Conservation (phyloP, 2,888 invertebrate species). For the Aquatica leii region DNA sequence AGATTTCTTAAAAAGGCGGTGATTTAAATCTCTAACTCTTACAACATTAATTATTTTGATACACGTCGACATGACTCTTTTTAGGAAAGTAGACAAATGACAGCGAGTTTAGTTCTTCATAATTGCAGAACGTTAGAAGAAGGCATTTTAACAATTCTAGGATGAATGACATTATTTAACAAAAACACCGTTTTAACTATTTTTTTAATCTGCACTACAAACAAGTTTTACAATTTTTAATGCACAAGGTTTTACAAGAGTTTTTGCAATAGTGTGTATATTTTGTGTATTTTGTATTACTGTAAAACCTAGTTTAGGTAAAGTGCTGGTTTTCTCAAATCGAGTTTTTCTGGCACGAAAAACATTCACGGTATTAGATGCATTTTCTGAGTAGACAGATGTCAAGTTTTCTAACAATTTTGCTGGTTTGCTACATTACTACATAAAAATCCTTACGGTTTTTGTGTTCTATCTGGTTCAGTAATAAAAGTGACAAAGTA, state of each 20-base stretch:
- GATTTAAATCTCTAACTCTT: too few relatives aligned
- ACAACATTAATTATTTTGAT: slow-evolving; percentile 37
- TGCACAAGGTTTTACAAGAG: too few relatives aligned
- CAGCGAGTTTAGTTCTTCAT: background rate
- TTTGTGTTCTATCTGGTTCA: too few relatives aligned
- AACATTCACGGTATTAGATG: too few relatives aligned
- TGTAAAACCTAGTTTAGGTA: background rate
- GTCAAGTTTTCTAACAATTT: too few relatives aligned
- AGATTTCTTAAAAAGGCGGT: slow-evolving; percentile 36
- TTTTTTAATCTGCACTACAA: slow-evolving; percentile 2
- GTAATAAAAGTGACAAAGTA: too few relatives aligned
- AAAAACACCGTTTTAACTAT: slow-evolving; percentile 19
- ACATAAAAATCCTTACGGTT: too few relatives aligned
- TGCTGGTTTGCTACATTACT: too few relatives aligned
- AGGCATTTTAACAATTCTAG: background rate
- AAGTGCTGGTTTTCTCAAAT: background rate
- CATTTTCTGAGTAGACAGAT: too few relatives aligned
- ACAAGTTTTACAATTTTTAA: too few relatives aligned
- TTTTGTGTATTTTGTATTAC: background rate
- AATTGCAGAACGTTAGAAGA: slow-evolving; percentile 18
- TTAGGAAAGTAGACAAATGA: slow-evolving; percentile 31
- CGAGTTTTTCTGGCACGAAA: background rate
- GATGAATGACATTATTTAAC: slow-evolving; percentile 19
- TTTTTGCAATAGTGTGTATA: too few relatives aligned
- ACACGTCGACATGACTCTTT: slow-evolving; percentile 36